These are phyloP conservation scores for Tor tambroides DNA, from an alignment of 2,113 vertebrate genomes.

Conservation along the genomic window DNA sequence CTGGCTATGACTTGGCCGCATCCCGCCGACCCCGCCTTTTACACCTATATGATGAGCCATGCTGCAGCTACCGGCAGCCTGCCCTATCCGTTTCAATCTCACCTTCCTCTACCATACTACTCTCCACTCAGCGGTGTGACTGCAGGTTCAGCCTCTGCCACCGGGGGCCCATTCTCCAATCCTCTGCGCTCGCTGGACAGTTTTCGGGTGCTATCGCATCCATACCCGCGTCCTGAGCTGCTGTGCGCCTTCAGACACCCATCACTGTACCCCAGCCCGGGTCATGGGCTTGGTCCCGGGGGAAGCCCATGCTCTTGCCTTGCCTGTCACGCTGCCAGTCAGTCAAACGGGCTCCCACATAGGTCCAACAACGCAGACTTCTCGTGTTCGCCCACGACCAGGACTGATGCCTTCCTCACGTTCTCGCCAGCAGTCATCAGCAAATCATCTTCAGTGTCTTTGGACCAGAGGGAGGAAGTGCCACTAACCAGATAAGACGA, in stretches of 20 bases:
- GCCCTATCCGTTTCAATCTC: slow-evolving; percentile 94
- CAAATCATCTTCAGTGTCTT: slow-evolving; percentile 88
- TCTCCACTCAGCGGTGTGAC: slow-evolving; percentile 87
- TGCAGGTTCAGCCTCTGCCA: slow-evolving; percentile 78
- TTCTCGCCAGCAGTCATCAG: slow-evolving; percentile 95
- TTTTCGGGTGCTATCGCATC: slow-evolving; percentile 93
- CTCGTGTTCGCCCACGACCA: slow-evolving; percentile 89
- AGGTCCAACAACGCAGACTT: slow-evolving; percentile 89
- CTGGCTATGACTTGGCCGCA: slow-evolving; percentile 99
- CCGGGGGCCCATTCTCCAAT: slow-evolving; percentile 82
- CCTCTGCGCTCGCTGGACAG: slow-evolving; percentile 94
- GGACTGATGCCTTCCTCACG: slow-evolving; percentile 95
- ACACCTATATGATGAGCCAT: slow-evolving; percentile 99
- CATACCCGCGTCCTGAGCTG: slow-evolving; percentile 94
- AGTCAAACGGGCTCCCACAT: slow-evolving; percentile 81
- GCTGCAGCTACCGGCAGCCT: slow-evolving; percentile 94
- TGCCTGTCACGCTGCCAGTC: slow-evolving; percentile 87
- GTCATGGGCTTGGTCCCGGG: slow-evolving; percentile 88
- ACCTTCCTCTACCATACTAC: slow-evolving; percentile 96
- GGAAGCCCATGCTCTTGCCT: slow-evolving; percentile 91
- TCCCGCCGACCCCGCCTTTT: slow-evolving; percentile 96
- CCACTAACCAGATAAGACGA: slow-evolving; percentile 91
- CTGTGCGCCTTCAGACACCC: slow-evolving; percentile 97
- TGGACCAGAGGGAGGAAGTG: slow-evolving; percentile 98
- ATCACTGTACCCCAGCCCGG: slow-evolving; percentile 85